These are phyloP conservation scores for Saxicola maurus DNA, from an alignment of 2,797 vertebrate genomes.

Conservation along the genomic window DNA sequence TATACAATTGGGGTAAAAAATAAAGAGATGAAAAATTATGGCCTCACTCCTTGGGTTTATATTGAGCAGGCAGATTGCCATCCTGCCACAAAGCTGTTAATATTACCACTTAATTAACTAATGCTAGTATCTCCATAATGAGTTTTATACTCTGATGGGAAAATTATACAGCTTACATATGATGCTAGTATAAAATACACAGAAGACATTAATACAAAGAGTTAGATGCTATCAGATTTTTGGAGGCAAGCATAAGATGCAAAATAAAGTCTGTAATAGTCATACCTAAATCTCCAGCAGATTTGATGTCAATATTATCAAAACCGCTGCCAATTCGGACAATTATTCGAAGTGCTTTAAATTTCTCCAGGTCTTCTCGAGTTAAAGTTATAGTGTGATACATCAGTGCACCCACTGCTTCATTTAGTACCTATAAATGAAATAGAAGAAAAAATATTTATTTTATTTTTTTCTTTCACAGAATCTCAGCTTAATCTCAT, in stretches of 20 bases:
- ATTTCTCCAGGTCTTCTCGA: constrained; percentile 96
- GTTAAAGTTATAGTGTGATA: constrained; percentile 98
- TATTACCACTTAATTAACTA: constrained; percentile 39
- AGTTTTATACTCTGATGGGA: constrained; percentile 32
- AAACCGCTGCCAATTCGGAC: constrained; percentile 96
- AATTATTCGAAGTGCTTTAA: constrained; percentile 96
- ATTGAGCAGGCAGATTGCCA: not conserved
- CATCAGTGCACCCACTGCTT: constrained; percentile 96
- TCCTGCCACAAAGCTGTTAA: not conserved
- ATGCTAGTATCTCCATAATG: constrained; percentile 6
- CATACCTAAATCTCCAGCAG: constrained; percentile 93
- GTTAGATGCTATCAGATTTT: not conserved
- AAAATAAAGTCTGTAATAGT: not conserved
- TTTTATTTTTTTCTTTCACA: not conserved
- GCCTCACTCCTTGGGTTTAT: not conserved
- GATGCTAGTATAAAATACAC: not conserved
- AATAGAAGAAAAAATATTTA: not conserved
- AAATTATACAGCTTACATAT: constrained; percentile 3
- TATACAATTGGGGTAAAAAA: not conserved
- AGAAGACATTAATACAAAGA: not conserved
- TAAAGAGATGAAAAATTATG: not conserved
- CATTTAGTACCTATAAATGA: constrained; percentile 88
- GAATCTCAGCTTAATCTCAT: not conserved
- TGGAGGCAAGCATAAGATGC: not conserved
- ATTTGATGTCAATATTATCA: constrained; percentile 98